These are phyloP conservation scores for Aegotheles bennettii DNA, from an alignment of 2,113 vertebrate species.

Conservation along the genomic window DNA sequence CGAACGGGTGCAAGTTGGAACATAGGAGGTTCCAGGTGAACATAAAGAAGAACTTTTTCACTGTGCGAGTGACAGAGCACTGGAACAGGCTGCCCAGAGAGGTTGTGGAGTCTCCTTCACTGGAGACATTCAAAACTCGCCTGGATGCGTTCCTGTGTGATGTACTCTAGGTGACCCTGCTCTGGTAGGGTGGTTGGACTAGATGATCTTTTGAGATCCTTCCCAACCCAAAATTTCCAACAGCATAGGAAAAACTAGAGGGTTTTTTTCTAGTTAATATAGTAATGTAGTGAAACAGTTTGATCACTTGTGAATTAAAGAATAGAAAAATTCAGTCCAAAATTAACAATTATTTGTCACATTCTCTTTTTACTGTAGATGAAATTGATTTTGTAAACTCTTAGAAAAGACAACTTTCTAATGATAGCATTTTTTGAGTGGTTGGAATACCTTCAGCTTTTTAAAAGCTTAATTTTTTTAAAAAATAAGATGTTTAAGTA, in stretches of 20 bases:
- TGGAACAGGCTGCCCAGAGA: no score
- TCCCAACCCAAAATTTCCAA: not conserved
- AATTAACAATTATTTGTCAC: not conserved
- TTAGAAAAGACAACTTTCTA: not conserved
- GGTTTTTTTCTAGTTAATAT: fast-evolving
- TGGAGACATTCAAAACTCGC: no score
- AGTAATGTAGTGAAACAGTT: not conserved
- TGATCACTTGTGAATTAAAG: not conserved
- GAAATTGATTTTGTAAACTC: not conserved
- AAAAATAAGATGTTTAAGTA: not conserved
- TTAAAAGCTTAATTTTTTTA: not conserved
- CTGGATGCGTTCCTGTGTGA: no score
- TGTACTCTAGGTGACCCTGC: no score
- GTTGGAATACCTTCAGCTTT: not conserved
- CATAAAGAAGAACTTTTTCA: no score
- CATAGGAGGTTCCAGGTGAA: no score
- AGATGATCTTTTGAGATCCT: no score
- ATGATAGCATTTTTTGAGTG: not conserved
- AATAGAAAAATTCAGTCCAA: not conserved
- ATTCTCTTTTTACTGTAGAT: not conserved
- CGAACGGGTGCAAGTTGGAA: no score
- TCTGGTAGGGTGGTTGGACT: no score
- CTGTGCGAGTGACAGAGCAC: no score
- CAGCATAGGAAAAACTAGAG: not conserved
- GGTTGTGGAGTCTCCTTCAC: no score